Base-by-base conservation (phyloP, 2,797 vertebrate species). In the Bufotes viridis region DNA sequence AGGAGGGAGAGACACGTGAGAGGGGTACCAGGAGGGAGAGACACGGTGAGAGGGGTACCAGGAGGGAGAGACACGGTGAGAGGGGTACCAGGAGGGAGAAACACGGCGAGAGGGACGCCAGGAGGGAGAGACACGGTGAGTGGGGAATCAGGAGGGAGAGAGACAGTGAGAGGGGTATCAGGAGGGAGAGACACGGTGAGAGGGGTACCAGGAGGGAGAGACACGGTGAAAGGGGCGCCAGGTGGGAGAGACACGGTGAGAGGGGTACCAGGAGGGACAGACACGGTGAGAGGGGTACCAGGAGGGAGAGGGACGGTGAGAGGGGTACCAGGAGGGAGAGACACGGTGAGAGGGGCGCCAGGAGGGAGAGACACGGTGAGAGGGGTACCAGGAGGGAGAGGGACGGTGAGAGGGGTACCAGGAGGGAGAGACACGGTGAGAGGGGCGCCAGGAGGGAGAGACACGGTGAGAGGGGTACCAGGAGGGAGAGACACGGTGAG, bases 11-110 rank as follows among this genome's bases (percentile, higher is more conserved):
- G 2, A 83, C 26, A 88, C 4, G 14, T 20, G 61, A 61, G 53
- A 51, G 57, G 24, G 81, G 18, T n/a, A 76, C 18, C 42, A 42
- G 84, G 24, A 72, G 67, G 24, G 63, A 24, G 87, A 58, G 42
- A 61, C 0, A 72, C 14, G 49, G 7, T 0, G 3, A 51, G 22
- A 24, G 53, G 76, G 22, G 82, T 6, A 5, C 42, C 42, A 42
- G 42, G 42, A 42, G 42, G 42, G 4, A 42, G 42, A 42, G 4
- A 42, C 4, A 65, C 8, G 12, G 9, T 1, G 14, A 60, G 58
- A 60, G 58, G 14, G 58, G 58, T 17, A 17, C 14, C 1, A 60
- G 58, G 58, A 14, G 58, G 51, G 42, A 20, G 79, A 22, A 14
- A 81, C 15, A 87, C 22, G 69, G 26, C 1, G 29, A 20, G 6